Evolutionary conservation across 2,113 vertebrate species (phyloP), one percentile per base, ranked within the genome.

Genomic region (Callospermophilus lateralis): DNA sequence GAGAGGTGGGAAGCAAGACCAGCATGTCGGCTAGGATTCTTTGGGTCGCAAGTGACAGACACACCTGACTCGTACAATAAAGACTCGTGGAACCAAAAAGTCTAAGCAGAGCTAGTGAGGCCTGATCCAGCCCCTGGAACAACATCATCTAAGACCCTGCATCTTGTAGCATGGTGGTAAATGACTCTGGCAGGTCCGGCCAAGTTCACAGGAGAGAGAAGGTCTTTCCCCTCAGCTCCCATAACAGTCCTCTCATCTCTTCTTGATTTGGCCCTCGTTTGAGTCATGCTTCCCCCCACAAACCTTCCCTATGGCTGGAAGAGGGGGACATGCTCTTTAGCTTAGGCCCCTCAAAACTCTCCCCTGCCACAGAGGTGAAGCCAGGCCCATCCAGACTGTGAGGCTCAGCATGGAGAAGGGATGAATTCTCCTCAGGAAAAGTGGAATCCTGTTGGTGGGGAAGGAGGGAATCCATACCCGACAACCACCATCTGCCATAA

Each of bases 401-500:
- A 68, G 34, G 16, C 55, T n/a, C 19, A 83, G 72, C 65, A 0
- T 6, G 7, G 4, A 28, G 68, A 86, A 6, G 28, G 48, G 20
- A 4, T 4, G 3, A 48, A 16, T 65, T 30, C 34, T 61, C 32
- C 58, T 28, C 0, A 2, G 89, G 86, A 84, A 93, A 72, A 65
- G 13, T 16, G 32, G 51, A 74, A 11, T 53, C 45, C 37, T 72
- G 3, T 72, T 79, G 39, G 15, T 24, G 3, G 65, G 13, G 15
- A 34, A 8, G 13, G 26, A 67, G 37, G 87, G 28, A 63, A 48
- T 10, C 87, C 34, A 65, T n/a, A 1, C 9, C 17, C 73, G 68
- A 28, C n/a, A n/a, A 39, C 20, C 80, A 37, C 1, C 4, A 8
- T 16, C 48, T 20, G 32, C 58, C 26, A 0, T 0, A 1, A 0